phyloP scores from a whole-genome alignment of 2,888 invertebrate genomes.

The Coleophora flavipennella region DNA sequence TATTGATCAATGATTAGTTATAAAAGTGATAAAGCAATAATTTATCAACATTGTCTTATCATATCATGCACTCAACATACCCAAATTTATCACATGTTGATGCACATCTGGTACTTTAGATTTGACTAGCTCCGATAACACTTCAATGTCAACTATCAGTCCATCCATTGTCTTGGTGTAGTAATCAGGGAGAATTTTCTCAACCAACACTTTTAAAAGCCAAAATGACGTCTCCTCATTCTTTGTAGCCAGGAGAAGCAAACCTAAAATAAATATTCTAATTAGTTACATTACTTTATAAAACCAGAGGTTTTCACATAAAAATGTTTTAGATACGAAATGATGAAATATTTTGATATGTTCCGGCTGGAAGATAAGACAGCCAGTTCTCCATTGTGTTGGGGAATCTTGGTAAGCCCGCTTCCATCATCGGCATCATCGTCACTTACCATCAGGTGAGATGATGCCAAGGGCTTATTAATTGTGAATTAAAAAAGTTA shows the following conservation, averaged over 20 bases:
- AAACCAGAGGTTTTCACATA: too few species aligned
- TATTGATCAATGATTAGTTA: too few species aligned
- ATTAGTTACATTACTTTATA: too few species aligned
- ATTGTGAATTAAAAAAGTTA: too few species aligned
- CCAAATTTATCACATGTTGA: conserved; percentile 83
- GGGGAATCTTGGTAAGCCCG: too few species aligned
- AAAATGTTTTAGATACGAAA: too few species aligned
- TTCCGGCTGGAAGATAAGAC: too few species aligned
- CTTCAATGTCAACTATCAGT: conserved; percentile 89
- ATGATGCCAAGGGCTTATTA: too few species aligned
- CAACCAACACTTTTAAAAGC: conserved; percentile 91
- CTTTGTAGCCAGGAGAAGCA: conserved; percentile 88
- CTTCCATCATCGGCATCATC: too few species aligned
- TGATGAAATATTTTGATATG: too few species aligned
- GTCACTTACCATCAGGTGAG: too few species aligned
- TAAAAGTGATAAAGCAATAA: background rate
- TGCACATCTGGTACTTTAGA: conserved; percentile 86
- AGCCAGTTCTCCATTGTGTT: too few species aligned
- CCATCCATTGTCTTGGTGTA: conserved; percentile 93
- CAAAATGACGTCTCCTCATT: conserved; percentile 94
- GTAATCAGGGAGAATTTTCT: conserved; percentile 89
- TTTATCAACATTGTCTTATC: conserved; percentile 1
- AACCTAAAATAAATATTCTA: conserved; percentile 72
- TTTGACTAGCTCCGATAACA: conserved; percentile 89
- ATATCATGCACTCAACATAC: conserved; percentile 33